Conservation (phyloP, 1,140 invertebrate genomes). For the Drosophila miranda region DNA sequence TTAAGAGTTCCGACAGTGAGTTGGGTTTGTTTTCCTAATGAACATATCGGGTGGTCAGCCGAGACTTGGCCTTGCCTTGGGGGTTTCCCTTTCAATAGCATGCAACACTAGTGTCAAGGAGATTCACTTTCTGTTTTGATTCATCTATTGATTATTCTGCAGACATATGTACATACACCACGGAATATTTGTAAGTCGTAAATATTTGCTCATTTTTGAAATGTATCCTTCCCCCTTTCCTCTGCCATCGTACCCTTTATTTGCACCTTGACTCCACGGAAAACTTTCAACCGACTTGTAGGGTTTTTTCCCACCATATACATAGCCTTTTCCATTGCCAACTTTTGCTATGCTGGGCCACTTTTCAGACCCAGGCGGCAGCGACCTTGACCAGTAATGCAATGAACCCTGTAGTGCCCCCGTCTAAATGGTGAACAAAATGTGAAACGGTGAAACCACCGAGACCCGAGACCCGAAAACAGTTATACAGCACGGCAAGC, state of each 20-base stretch:
- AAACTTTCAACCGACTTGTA: too few relatives aligned
- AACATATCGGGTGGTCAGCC: constrained; percentile 14
- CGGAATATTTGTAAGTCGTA: too few relatives aligned
- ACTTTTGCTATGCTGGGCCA: constrained; percentile 27
- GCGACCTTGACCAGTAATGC: constrained; percentile 72
- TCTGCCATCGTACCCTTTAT: too few relatives aligned
- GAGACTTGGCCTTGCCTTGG: constrained; percentile 30
- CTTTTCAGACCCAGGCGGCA: constrained; percentile 54
- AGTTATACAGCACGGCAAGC: constrained; percentile 47
- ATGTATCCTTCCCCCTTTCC: too few relatives aligned
- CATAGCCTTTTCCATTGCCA: neutral
- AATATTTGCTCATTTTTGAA: too few relatives aligned
- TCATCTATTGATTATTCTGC: neutral
- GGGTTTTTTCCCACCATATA: too few relatives aligned
- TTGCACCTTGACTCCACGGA: too few relatives aligned
- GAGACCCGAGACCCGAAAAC: constrained; percentile 38
- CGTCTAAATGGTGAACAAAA: constrained; percentile 24
- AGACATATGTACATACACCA: neutral
- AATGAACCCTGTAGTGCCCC: constrained; percentile 57
- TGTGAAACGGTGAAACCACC: constrained; percentile 44
- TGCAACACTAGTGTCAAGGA: constrained; percentile 12
- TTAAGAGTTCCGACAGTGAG: constrained; percentile 5
- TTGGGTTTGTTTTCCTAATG: constrained; percentile 17
- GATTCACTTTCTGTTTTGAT: constrained; percentile 16
- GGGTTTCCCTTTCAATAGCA: constrained; percentile 13